phyloP scores from a whole-genome alignment of 2,113 vertebrate genomes.

The Bambusicola thoracicus region DNA sequence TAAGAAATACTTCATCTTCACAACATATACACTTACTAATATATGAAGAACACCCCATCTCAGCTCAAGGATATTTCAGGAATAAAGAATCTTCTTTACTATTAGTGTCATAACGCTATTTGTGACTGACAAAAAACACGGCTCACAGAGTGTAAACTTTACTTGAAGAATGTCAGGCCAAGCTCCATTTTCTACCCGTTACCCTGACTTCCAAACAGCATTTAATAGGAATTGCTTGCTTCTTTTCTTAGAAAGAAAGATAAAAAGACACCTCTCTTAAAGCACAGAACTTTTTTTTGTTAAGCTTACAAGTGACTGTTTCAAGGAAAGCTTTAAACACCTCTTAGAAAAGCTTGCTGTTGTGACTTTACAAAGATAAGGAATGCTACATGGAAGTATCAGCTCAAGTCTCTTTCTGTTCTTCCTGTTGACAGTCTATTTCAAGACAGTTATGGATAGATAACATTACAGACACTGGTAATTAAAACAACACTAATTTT shows the following conservation, averaged over 20 bases:
- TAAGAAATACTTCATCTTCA: constrained; percentile 71
- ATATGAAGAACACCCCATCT: constrained; percentile 71
- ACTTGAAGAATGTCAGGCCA: constrained; percentile 68
- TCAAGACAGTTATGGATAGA: constrained; percentile 87
- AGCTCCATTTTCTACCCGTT: constrained; percentile 67
- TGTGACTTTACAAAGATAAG: constrained; percentile 5
- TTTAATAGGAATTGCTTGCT: constrained; percentile 51
- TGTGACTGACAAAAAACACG: constrained; percentile 79
- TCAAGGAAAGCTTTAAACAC: constrained; percentile 32
- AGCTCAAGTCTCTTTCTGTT: constrained; percentile 45
- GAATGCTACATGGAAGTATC: neutral
- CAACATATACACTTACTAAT: constrained; percentile 69
- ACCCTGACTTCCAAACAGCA: constrained; percentile 68
- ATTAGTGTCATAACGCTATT: constrained; percentile 72
- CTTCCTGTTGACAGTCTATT: constrained; percentile 71
- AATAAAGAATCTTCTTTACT: constrained; percentile 74
- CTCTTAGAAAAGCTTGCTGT: constrained; percentile 6
- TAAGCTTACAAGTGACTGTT: constrained; percentile 24
- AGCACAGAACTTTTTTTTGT: neutral
- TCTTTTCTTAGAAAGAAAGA: constrained; percentile 35
- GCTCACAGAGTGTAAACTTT: constrained; percentile 69
- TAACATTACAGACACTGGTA: constrained; percentile 87
- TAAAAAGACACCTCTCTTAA: constrained; percentile 54
- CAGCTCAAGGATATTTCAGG: constrained; percentile 72
- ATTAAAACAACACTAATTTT: constrained; percentile 94